Evolutionary conservation across 2,113 vertebrate genomes (phyloP), one percentile per base, ranked within the genome.

Genomic region (Antennarius striatus): DNA sequence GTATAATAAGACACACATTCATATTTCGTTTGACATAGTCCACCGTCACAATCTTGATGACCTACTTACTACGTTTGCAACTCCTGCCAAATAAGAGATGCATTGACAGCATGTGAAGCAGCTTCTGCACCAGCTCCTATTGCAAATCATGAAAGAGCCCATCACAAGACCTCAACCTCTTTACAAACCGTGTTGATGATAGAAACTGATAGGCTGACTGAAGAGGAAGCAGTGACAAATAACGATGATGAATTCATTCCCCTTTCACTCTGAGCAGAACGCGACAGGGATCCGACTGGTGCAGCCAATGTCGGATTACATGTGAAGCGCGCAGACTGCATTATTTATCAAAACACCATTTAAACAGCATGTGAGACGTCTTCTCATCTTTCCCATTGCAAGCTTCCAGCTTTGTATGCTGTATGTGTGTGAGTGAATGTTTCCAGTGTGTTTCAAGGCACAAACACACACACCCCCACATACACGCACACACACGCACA

Each of bases 331-430:
- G 65, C 71, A 16, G 65, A 45, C 75, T 84, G 79, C 83, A 87
- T 89, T 89, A 88, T 88, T 88, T 85, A 89, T 88, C 73, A 77
- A 77, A 87, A 86, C 77, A 84, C 77, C 48, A 69, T 83, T 86
- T 83, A 71, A 88, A 69, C 82, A 73, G 66, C 75, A 68, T 63
- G 73, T 63, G 70, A 76, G 30, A 58, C 68, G 46, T 64, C 75
- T 62, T 71, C 69, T 77, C 64, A 40, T 79, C 67, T 60, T 68
- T 29, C 70, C 55, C 15, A 46, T 61, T 68, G 70, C 60, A 55
- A 5, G 48, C 48, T 63, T 68, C 57, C 58, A 78, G 56, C 52
- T 57, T 40, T 64, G 51, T 63, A 5, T 58, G 32, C 36, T 43
- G 28, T 40, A 43, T 46, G 46, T 56, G 10, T 36, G 71, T 9